A percentile compares a stretch with the other conserved stretches of the same genome.
Evolutionary conservation across 1,140 invertebrate genomes (phyloP).

Genomic region (Bombus fervidus): DNA sequence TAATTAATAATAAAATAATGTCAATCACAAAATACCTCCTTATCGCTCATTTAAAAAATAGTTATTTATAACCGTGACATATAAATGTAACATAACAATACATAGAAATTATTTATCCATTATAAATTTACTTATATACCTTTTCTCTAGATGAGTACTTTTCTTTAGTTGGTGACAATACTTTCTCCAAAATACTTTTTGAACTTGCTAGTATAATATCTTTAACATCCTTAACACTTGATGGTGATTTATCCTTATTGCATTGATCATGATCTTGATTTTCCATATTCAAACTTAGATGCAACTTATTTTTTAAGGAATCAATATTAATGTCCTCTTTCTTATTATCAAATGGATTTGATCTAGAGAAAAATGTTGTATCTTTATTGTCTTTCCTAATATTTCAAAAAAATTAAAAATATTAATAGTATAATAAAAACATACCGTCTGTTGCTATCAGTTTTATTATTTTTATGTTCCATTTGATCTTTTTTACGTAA

Average conservation of each 20-base stretch:
- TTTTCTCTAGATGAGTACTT: slow-evolving; percentile 82
- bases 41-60: slow-evolving; percentile 22
- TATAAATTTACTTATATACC: slow-evolving; percentile 64
- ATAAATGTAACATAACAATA: not conserved
- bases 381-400: not conserved
- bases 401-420: not conserved
- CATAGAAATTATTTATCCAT: not conserved
- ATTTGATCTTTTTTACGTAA: slow-evolving; percentile 82
- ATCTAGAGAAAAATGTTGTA: slow-evolving; percentile 62
- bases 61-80: not conserved
- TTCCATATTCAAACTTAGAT: slow-evolving; percentile 78
- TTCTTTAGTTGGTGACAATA: slow-evolving; percentile 89
- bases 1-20: slow-evolving; percentile 48
- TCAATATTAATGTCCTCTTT: slow-evolving; percentile 79
- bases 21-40: slow-evolving; percentile 22
- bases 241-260: slow-evolving; percentile 81
- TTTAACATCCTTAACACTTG: slow-evolving; percentile 87
- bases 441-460: slow-evolving; percentile 79
- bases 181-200: slow-evolving; percentile 90
- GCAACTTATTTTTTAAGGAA: slow-evolving; percentile 78
- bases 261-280: slow-evolving; percentile 77
- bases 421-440: slow-evolving; percentile 1
- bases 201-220: slow-evolving; percentile 89
- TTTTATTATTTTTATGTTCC: slow-evolving; percentile 78
- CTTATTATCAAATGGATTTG: slow-evolving; percentile 81